A percentile compares a stretch with the other conserved stretches of the same genome.
Conservation (phyloP, 1,140 invertebrate species). For the Venturia canescens region DNA sequence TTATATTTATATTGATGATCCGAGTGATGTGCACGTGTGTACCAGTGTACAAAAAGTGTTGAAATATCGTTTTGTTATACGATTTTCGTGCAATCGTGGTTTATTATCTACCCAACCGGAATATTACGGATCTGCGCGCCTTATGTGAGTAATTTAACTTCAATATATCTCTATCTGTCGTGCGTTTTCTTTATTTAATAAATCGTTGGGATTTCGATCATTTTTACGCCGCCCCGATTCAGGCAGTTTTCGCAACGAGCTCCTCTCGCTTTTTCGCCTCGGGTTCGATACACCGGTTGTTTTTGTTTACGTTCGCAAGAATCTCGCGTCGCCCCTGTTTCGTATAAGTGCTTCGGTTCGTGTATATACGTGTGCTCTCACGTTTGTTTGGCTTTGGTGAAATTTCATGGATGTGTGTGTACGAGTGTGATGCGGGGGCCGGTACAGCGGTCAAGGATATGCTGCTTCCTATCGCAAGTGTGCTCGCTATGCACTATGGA, state of each 20-base stretch:
- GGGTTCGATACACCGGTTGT: not conserved
- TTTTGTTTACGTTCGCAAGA: not conserved
- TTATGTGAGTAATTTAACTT: conserved; percentile 64
- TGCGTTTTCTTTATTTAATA: conserved; percentile 19
- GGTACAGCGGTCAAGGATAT: not conserved
- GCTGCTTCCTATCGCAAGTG: not conserved
- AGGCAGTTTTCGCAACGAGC: not conserved
- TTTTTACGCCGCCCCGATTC: not conserved
- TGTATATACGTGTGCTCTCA: no score
- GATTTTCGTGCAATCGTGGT: conserved; percentile 13
- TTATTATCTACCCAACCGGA: conserved; percentile 37
- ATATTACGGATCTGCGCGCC: conserved; percentile 58
- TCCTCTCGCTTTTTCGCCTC: no score
- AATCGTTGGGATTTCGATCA: no score
- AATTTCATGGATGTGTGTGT: not conserved
- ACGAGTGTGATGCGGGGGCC: not conserved
- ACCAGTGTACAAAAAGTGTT: conserved; percentile 48
- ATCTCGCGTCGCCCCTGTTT: not conserved
- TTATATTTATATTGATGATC: conserved; percentile 15
- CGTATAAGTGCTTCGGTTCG: no score
- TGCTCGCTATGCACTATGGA: not conserved
- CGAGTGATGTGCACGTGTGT: conserved; percentile 67
- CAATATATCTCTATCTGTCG: no score
- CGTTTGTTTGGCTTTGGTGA: no score
- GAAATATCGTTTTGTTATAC: not conserved